Evolutionary conservation across 2,797 vertebrate genomes (phyloP), one percentile per base, ranked within the genome.

Genomic region (Neopelma chrysocephalum): DNA sequence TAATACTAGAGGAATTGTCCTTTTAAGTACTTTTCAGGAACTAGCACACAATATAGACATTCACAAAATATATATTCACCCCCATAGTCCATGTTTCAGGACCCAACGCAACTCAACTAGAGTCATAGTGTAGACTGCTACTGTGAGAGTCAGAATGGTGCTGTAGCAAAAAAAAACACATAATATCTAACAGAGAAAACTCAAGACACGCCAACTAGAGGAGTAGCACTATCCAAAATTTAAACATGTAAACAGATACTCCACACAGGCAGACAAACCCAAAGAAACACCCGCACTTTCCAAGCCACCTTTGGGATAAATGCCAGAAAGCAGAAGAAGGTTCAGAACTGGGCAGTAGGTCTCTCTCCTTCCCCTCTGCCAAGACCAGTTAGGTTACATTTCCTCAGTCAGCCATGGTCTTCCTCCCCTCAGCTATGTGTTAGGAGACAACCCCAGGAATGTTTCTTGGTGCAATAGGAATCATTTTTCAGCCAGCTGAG

Each of bases 381-480:
- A 76, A 9, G 38, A 60, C 26, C 42, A 87, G 32, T 54, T 29
- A 42, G 16, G 32, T 20, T 16, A 61, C 11, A 66, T 48, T 85
- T 54, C 32, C 77, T 69, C 36, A 31, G 34, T 4, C 58, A 70
- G 48, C 15, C 62, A 34, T 1, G 15, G 57, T 50, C 50, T 42
- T 47, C 45, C 18, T 3, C 20, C 3, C 32, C 13, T 5, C 6
- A 53, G 34, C 16, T 47, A 0, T 14, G 6, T 7, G 6, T 43
- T 32, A 61, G 45, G 42, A 84, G 29, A 42, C 23, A 29, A 9
- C 4, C 4, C 14, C 5, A 29, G 25, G 20, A 10, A 2, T 6
- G 6, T 34, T 51, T 26, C 17, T 31, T 42, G 51, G 26, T 47
- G n/a, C 48, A 70, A 34, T 0, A 75, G n/a, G 32, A 34, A 31